Conservation (phyloP, 2,888 invertebrate species). For the Neria commutata region DNA sequence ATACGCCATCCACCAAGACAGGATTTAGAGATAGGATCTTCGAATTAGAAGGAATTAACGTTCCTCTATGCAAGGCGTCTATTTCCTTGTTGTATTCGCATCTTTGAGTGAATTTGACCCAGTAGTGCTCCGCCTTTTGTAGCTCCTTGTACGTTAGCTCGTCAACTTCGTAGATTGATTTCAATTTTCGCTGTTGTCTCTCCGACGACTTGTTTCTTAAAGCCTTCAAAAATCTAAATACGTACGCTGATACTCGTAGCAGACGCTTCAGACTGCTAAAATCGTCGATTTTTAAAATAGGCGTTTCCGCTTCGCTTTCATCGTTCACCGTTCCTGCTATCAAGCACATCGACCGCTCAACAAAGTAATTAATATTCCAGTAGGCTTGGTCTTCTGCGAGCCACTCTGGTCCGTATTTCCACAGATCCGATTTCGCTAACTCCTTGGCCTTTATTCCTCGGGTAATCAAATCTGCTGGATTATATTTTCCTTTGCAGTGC, state of each 20-base stretch:
- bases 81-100: neutral
- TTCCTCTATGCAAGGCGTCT: too few species aligned
- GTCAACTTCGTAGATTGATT: neutral
- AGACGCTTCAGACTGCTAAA: neutral
- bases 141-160: neutral
- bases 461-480: slow-evolving; percentile 7
- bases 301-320: neutral
- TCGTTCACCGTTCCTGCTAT: neutral
- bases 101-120: neutral
- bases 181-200: neutral
- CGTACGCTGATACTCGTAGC: neutral
- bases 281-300: neutral
- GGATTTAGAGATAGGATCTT: too few species aligned
- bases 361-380: too few species aligned
- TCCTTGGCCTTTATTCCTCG: neutral
- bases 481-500: slow-evolving; percentile 8
- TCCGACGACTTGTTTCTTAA: neutral
- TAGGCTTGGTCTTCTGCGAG: neutral
- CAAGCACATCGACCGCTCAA: neutral
- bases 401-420: neutral
- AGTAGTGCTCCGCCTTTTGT: neutral
- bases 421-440: neutral
- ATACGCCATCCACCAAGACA: neutral
- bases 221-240: neutral
- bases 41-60: too few species aligned